These are phyloP conservation scores for Solenodon paradoxus DNA, from an alignment of 2,113 vertebrate species.

Conservation along the genomic window DNA sequence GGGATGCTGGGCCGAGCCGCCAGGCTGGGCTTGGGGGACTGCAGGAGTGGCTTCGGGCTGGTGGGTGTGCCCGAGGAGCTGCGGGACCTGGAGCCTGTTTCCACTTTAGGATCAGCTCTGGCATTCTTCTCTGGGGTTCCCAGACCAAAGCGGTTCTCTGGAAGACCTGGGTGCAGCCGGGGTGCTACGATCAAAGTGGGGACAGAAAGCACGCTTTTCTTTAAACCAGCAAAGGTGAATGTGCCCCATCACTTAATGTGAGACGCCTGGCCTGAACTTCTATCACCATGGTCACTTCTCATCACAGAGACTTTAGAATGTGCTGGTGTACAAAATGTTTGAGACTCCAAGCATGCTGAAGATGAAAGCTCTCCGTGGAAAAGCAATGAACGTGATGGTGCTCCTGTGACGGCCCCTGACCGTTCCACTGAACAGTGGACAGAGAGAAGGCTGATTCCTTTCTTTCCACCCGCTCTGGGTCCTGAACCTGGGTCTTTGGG, in stretches of 20 bases:
- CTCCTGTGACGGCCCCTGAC: not conserved
- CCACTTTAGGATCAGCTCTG: conserved; percentile 86
- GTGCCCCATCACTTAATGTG: not conserved
- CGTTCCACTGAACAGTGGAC: accelerated
- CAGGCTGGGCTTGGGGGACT: conserved; percentile 88
- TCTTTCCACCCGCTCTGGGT: too few relatives aligned
- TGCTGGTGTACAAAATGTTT: too few relatives aligned
- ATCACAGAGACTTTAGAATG: not conserved
- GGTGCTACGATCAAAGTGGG: conserved; percentile 72
- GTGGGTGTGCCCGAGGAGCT: conserved; percentile 81
- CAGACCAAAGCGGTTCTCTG: conserved; percentile 83
- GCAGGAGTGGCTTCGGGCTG: conserved; percentile 89
- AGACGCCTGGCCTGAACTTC: not conserved
- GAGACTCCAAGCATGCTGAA: not conserved
- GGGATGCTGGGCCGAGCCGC: conserved; percentile 89
- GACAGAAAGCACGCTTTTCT: not conserved
- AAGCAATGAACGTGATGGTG: not conserved
- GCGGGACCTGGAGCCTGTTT: conserved; percentile 82
- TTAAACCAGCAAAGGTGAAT: not conserved
- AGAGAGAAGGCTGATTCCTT: too few relatives aligned
- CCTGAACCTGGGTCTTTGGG: too few relatives aligned
- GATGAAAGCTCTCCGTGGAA: not conserved
- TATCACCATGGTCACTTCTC: not conserved
- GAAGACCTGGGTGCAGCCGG: conserved; percentile 81
- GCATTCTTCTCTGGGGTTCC: conserved; percentile 85